A percentile compares a stretch with the other conserved stretches of the same genome.
Conservation (phyloP, 2,888 invertebrate genomes). For the Aphrophora alni region DNA sequence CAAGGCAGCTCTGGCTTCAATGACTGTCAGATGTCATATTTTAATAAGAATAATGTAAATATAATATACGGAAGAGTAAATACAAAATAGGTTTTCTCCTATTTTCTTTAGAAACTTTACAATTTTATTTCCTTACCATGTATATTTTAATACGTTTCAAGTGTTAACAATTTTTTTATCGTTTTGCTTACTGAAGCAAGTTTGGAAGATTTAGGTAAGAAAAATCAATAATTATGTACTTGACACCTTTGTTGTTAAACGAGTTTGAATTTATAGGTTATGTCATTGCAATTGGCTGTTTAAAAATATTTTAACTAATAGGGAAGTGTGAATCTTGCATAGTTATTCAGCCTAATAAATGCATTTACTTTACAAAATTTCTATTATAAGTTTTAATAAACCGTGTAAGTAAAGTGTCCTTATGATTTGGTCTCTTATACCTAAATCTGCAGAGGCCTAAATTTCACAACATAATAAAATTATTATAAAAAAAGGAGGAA, state of each 20-base stretch:
- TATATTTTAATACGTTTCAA: not conserved
- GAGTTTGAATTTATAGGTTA: not conserved
- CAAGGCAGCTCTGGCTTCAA: not conserved
- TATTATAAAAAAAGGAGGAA: too few species aligned
- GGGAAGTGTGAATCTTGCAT: too few species aligned
- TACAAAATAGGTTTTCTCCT: not conserved
- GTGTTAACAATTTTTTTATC: not conserved
- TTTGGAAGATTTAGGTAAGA: not conserved
- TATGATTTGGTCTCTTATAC: too few species aligned
- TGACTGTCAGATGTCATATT: not conserved
- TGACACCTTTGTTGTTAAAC: not conserved
- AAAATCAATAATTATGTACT: not conserved
- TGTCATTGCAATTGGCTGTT: not conserved
- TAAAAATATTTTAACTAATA: too few species aligned
- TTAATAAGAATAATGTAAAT: not conserved
- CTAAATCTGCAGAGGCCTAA: too few species aligned
- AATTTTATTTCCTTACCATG: not conserved
- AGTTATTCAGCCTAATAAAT: too few species aligned
- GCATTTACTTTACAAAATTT: too few species aligned
- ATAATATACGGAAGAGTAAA: not conserved
- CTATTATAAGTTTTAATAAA: too few species aligned
- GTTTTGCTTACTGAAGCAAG: not conserved
- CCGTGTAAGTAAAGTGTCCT: too few species aligned
- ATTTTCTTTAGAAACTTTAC: not conserved
- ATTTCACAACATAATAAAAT: too few species aligned